Evolutionary conservation across 2,797 vertebrate genomes (phyloP), one percentile per base, ranked within the genome.

Genomic region (Pipistrellus nathusii): DNA sequence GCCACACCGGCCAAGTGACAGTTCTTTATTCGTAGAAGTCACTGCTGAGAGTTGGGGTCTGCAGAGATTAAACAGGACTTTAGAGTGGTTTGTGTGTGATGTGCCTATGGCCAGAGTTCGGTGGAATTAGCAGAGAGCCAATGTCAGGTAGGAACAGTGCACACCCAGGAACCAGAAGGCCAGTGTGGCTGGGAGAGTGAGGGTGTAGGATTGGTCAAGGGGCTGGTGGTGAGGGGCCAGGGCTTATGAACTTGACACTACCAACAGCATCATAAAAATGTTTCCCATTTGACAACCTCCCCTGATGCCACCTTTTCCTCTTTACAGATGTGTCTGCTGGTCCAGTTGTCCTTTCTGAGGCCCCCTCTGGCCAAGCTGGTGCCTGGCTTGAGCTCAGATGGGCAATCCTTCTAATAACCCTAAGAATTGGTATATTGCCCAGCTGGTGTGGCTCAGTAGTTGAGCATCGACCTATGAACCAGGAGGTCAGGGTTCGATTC

Each of bases 11-110:
- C 55, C 55, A 25, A 21, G 55, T 23, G 68, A 57, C 21, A 91
- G 53, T 32, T 55, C 9, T 94, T 88, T 92, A 59, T 82, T 90
- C 8, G 8, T 72, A 46, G 86, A 92, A 92, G 86, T 97, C 95
- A 51, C 10, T 55, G 13, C 68, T n/a, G 23, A 77, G 84, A 83
- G 44, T 46, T 15, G 75, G 35, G 64, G 38, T 83, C 82, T 69
- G 2, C 53, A 68, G 23, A 48, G 44, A 77, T 27, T 21, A 59
- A 44, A 53, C 13, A 66, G 53, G 68, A 48, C 3, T 75, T 80
- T 46, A 48, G 46, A 66, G 81, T 75, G 83, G 32, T 48, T 86
- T 71, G 2, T 35, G 27, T 30, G 68, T 83, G 64, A 75, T 35
- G 35, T 59, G 10, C 1, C 32, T 76, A 51, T 84, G 55, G n/a